These are phyloP conservation scores for Greenwoodochromis staneri DNA, from an alignment of 2,113 vertebrate genomes.

Conservation along the genomic window DNA sequence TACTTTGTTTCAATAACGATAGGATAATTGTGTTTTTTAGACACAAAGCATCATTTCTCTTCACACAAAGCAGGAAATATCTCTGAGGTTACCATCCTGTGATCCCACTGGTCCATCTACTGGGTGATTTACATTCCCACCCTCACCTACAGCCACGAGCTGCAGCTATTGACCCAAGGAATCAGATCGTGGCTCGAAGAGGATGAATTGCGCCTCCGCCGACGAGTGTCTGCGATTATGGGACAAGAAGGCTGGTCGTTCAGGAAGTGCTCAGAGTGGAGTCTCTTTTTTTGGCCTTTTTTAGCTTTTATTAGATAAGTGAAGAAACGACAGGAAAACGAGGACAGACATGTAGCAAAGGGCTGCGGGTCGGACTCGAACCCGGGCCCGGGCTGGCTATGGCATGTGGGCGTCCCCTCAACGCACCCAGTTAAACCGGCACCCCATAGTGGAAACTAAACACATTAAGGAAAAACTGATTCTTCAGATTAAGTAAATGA, in stretches of 20 bases:
- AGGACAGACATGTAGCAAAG: background rate
- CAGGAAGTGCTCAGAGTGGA: background rate
- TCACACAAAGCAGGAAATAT: background rate
- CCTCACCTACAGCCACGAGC: background rate
- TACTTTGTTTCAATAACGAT: background rate
- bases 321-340: fast-evolving
- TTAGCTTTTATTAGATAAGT: background rate
- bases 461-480: background rate
- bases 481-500: background rate
- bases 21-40: background rate
- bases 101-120: background rate
- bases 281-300: background rate
- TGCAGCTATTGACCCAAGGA: background rate
- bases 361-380: background rate
- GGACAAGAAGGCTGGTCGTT: fast-evolving
- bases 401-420: fast-evolving
- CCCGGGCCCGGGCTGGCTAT: too few relatives aligned
- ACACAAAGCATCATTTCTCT: background rate
- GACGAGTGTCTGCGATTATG: fast-evolving
- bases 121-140: background rate
- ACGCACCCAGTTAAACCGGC: fast-evolving
- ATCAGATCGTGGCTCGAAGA: background rate
- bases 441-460: background rate
- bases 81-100: fast-evolving
- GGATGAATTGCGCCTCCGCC: fast-evolving